Evolutionary conservation across 2,888 invertebrate species (phyloP).

Genomic region (Chrysotoxum bicinctum): DNA sequence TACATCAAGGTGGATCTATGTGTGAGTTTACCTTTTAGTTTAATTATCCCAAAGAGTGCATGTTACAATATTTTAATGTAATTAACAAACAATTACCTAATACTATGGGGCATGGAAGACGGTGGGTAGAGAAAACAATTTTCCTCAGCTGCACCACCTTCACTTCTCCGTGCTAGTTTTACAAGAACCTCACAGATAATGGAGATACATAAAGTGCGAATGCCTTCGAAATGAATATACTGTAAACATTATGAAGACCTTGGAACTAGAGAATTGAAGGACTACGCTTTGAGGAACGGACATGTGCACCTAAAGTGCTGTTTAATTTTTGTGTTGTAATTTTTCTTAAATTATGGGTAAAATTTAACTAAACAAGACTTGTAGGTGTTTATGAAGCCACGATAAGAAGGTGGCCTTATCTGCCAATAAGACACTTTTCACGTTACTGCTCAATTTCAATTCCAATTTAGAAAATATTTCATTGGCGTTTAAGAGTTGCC

Average conservation of each 20-base stretch:
- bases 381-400: too few species aligned
- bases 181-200: neutral
- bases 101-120: conserved; percentile 4
- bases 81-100: conserved; percentile 67
- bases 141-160: neutral
- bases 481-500: too few species aligned
- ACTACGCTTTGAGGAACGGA: neutral
- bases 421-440: too few species aligned
- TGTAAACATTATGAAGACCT: conserved; percentile 31
- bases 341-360: neutral
- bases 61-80: conserved; percentile 63
- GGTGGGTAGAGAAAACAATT: neutral
- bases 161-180: neutral
- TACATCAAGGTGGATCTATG: neutral
- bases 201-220: neutral
- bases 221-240: neutral
- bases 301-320: neutral
- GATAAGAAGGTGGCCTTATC: too few species aligned
- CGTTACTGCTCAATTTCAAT: too few species aligned
- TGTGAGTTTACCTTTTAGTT: conserved; percentile 26
- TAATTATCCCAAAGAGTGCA: conserved; percentile 61
- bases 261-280: neutral
- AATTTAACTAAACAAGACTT: neutral
- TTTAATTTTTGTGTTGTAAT: neutral
- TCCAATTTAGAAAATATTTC: too few species aligned